Evolutionary conservation across 2,797 vertebrate species (phyloP), one percentile per base, ranked within the genome.

Genomic region (Lithobates sylvaticus): DNA sequence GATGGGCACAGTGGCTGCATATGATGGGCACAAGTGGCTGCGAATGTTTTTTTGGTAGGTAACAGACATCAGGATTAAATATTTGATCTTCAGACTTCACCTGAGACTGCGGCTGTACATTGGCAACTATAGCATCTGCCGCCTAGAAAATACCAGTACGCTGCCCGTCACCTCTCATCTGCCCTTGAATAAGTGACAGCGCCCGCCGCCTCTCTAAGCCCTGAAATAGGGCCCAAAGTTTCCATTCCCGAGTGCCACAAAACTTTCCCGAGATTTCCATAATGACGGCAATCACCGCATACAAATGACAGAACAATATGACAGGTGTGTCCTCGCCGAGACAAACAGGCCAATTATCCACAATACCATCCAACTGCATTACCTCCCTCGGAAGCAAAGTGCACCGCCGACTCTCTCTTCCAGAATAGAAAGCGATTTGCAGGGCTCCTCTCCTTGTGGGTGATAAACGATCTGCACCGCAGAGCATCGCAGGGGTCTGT

Each of bases 301-400:
- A 39, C 70, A 82, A 32, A 65, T 74, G 34, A 74, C 54, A 82
- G 44, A 27, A 74, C 80, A 82, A 65, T 73, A 9, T 26, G 36
- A 74, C 80, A 82, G 80, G 80, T 82, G 80, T 82, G 34, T 74
- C 29, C 70, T 74, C n/a, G 72, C 61, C 21, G 68, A 36, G 79
- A 65, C 80, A 82, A 73, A 72, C 70, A 73, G 32, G 13, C 70
- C 69, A 74, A 73, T 82, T 65, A 82, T 23, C 12, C 58, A 47
- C 18, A 44, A 74, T 69, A 29, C 39, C 64, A 54, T 67, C 78
- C 70, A 80, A 80, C 32, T 42, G 23, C 50, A 61, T 81, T 81
- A 73, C 34, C 47, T 61, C 50, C 42, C 12, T 32, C 8, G 15
- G 65, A 61, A 26, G 58, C 39, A 32, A 68, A 61, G 44, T 26